Conservation (phyloP, 2,797 vertebrate species). For the Alcedo atthis region DNA sequence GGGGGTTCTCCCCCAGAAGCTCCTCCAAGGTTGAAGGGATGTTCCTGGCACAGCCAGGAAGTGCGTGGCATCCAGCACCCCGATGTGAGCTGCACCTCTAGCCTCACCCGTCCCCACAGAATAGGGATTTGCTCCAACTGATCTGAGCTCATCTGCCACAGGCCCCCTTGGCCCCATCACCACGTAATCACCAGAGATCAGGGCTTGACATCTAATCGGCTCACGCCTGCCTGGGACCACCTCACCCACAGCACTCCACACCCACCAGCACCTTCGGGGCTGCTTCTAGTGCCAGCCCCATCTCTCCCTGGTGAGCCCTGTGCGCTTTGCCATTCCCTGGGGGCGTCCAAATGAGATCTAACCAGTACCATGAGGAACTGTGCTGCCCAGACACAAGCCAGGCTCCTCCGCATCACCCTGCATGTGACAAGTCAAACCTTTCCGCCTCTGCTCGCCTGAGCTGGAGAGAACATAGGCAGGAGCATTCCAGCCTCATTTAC, state of each 20-base stretch:
- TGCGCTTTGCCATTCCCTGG: neutral
- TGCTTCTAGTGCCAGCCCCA: accelerated
- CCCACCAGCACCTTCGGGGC: accelerated
- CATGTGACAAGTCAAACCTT: neutral
- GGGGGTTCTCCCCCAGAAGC: accelerated
- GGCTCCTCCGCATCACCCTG: neutral
- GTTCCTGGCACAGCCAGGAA: accelerated
- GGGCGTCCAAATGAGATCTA: neutral
- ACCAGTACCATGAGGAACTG: accelerated
- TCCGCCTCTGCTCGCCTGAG: neutral
- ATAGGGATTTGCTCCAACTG: neutral
- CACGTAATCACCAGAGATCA: neutral
- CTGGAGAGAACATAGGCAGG: constrained; percentile 13
- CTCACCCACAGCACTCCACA: neutral
- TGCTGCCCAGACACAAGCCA: neutral
- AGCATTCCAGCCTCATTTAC: constrained; percentile 11
- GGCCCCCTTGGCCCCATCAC: neutral
- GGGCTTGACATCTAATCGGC: neutral
- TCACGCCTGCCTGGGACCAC: neutral
- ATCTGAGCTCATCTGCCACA: neutral
- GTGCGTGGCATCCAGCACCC: accelerated
- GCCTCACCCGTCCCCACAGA: accelerated
- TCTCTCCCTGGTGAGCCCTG: accelerated
- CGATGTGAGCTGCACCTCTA: accelerated
- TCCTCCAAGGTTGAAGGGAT: neutral